Evolutionary conservation across 2,113 vertebrate species (phyloP).

Genomic region (Gadus chalcogrammus): DNA sequence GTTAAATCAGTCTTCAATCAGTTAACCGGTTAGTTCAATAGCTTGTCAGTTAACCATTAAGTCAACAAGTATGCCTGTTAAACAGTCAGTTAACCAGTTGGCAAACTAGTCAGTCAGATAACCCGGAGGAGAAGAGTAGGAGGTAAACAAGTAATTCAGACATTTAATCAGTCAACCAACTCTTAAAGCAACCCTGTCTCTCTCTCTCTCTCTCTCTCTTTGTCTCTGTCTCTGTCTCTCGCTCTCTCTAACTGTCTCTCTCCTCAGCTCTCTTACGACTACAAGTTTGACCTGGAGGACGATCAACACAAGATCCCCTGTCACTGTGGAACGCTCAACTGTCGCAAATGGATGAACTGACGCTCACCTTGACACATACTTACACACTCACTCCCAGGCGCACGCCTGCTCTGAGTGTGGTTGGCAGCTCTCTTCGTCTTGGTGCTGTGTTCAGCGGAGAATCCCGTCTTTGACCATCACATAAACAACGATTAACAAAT

Average conservation of each 20-base stretch:
- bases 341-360: conserved; percentile 99
- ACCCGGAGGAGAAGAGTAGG: no score
- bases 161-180: no score
- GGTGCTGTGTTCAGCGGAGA: neutral
- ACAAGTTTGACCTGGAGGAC: conserved; percentile 99
- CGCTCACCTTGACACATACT: conserved; percentile 11
- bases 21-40: no score
- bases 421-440: conserved; percentile 5
- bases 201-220: no score
- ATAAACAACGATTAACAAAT: neutral
- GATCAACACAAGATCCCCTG: conserved; percentile 99
- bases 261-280: conserved; percentile 90
- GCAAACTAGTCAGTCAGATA: no score
- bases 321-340: conserved; percentile 97
- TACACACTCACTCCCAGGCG: conserved; percentile 10
- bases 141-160: no score
- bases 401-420: conserved; percentile 67
- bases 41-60: no score
- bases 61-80: no score
- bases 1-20: no score
- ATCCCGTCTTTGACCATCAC: neutral
- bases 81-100: no score
- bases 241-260: conserved; percentile 73
- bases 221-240: neutral
- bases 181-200: no score